Base-by-base conservation (phyloP, 1,140 invertebrate species). In the Drosophila guanche region DNA sequence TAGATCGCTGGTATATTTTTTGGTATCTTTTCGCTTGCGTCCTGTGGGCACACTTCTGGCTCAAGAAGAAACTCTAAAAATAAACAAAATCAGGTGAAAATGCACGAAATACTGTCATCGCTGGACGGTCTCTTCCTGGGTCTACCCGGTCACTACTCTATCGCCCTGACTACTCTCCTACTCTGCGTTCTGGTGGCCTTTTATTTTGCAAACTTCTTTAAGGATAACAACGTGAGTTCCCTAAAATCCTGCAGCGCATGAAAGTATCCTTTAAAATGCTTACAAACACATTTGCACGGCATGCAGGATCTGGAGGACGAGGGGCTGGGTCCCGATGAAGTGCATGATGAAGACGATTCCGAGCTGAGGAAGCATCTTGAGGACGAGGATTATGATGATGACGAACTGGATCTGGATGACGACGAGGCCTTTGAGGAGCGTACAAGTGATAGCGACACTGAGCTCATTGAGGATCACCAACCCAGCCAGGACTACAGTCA, bases 201-300 rank as follows among this genome's bases (percentile, higher is more conserved):
- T 1, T 90, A 90, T 42, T 90, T 77, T 67, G 71, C 86, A 41
- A 90, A 84, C 57, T 78, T 88, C 42, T 80, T 89, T 56, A 90
- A 84, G 78, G 81, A 84, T 52, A 89, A 78, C 42, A 43, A 51
- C 5, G 84, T 90, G 37, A 79, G 76, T 77, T 40, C 33, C 43
- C 1, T 8, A 10, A n/a, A 37, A 23, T 37, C 4, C 2, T 37
- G 33, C 33, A 12, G 33, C 33, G 33, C 33, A 37, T 14, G 4
- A 20, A 50, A 12, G 1, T n/a, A 54, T 54, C n/a, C 25, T 27
- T 23, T 16, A 16, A 22, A 33, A 22, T 29, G 29, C 7, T 6
- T 12, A 47, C 7, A 7, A 10, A 3, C 5, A 27, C 1, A n/a
- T 25, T 48, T 22, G n/a, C 12, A 37, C 10, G 33, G 14, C 20